Percentiles rank a stretch among this genome's conserved stretches.
phyloP scores from a whole-genome alignment of 2,888 invertebrate species.

The Capitulum mitella region DNA sequence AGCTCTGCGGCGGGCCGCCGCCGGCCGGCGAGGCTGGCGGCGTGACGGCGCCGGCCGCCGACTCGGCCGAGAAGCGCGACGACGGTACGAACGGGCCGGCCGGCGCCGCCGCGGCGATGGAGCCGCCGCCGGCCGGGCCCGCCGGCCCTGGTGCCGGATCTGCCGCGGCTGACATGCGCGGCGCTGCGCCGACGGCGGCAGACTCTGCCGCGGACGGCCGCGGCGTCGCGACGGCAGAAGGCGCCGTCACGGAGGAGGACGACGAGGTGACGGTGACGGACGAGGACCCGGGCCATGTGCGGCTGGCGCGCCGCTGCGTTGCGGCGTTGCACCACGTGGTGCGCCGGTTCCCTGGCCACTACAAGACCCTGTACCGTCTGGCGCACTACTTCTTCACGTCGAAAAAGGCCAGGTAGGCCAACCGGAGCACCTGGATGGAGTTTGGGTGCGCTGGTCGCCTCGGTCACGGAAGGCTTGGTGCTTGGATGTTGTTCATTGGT shows the following conservation, averaged over 20 bases:
- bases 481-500: too few species aligned
- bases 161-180: too few species aligned
- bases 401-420: constrained; percentile 41
- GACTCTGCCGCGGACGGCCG: not conserved
- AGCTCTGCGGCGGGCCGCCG: not conserved
- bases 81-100: not conserved
- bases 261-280: constrained; percentile 31
- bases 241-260: constrained; percentile 15
- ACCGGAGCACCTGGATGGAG: too few species aligned
- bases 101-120: not conserved
- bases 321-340: constrained; percentile 76
- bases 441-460: too few species aligned
- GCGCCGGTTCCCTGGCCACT: constrained; percentile 78
- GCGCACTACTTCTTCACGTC: constrained; percentile 74
- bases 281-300: constrained; percentile 47
- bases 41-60: not conserved
- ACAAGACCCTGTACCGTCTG: constrained; percentile 82
- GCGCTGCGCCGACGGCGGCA: not conserved
- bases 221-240: not conserved
- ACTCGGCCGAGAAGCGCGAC: not conserved
- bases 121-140: not conserved
- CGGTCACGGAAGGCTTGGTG: too few species aligned
- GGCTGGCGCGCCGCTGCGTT: constrained; percentile 59
- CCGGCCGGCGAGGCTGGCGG: not conserved
- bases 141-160: not conserved